Evolutionary conservation across 2,888 invertebrate genomes (phyloP).

Genomic region (Diarsia rubi): DNA sequence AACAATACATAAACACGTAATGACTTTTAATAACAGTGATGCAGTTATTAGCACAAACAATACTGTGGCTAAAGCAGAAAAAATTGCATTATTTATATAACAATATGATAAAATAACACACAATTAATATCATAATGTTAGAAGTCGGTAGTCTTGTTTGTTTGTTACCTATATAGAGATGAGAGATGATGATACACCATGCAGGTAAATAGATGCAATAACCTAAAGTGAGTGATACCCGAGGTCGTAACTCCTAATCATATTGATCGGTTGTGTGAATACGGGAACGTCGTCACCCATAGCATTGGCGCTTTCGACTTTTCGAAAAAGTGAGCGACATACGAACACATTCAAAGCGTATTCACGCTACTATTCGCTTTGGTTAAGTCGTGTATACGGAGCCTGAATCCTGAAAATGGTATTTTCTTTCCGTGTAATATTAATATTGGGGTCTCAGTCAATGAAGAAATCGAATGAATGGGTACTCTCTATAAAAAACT

Average conservation of each 20-base stretch:
- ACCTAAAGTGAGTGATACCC: not conserved
- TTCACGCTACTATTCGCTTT: not conserved
- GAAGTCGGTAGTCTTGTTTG: not conserved
- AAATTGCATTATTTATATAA: constrained; percentile 27
- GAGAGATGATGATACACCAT: too few species aligned
- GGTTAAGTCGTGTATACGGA: not conserved
- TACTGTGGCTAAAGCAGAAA: constrained; percentile 28
- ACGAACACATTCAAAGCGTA: not conserved
- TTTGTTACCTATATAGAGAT: not conserved
- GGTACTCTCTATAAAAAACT: not conserved
- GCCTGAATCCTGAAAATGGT: not conserved
- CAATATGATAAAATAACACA: constrained; percentile 1
- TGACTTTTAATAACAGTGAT: constrained; percentile 36
- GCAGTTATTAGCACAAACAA: constrained; percentile 17
- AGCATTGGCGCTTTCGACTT: too few species aligned
- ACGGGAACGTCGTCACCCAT: too few species aligned
- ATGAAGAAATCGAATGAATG: not conserved
- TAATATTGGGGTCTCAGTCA: not conserved
- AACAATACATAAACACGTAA: constrained; percentile 32
- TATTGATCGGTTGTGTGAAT: not conserved
- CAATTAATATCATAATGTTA: not conserved
- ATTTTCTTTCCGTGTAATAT: not conserved
- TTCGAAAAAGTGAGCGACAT: not conserved
- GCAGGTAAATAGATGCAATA: not conserved
- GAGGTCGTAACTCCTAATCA: not conserved